Percentiles rank a stretch among this genome's conserved stretches.
Evolutionary conservation across 2,113 vertebrate genomes (phyloP).

Genomic region (Mormyrus lacerda): DNA sequence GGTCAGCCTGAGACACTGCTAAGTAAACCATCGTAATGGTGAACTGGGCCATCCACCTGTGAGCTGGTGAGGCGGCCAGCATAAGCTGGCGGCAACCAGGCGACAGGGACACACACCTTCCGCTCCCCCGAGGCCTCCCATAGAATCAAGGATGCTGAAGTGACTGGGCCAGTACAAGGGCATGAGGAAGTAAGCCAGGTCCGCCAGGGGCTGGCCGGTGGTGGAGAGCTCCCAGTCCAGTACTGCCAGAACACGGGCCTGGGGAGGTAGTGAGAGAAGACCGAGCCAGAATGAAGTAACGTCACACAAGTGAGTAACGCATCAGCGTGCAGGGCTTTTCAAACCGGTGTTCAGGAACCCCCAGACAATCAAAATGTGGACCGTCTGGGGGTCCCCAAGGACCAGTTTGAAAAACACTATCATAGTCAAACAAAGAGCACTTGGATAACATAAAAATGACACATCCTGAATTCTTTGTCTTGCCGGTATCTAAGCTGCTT

Average conservation of each 20-base stretch:
- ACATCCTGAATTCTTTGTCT: not conserved
- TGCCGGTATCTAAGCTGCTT: not conserved
- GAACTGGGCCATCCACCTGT: not conserved
- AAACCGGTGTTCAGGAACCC: not conserved
- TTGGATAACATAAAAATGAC: not conserved
- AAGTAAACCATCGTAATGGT: not conserved
- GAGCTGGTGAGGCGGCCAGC: not conserved
- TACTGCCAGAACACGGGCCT: constrained; percentile 77
- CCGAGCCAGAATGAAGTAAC: not conserved
- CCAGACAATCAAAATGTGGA: not conserved
- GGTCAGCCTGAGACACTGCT: not conserved
- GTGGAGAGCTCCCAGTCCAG: constrained; percentile 95
- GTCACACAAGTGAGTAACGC: not conserved
- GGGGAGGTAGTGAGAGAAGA: constrained; percentile 15
- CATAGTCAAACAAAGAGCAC: not conserved
- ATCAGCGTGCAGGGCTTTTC: not conserved
- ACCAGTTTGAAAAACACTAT: not conserved
- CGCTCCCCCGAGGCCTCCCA: constrained; percentile 50
- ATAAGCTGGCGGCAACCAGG: not conserved
- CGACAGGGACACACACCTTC: constrained; percentile 40
- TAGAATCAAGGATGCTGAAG: constrained; percentile 32
- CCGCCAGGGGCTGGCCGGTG: constrained; percentile 76
- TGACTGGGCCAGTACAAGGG: constrained; percentile 66
- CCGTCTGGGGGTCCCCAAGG: not conserved
- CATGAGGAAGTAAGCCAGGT: constrained; percentile 69